Conservation (phyloP, 2,113 vertebrate species). For the Cyphomyrus discorhynchus region DNA sequence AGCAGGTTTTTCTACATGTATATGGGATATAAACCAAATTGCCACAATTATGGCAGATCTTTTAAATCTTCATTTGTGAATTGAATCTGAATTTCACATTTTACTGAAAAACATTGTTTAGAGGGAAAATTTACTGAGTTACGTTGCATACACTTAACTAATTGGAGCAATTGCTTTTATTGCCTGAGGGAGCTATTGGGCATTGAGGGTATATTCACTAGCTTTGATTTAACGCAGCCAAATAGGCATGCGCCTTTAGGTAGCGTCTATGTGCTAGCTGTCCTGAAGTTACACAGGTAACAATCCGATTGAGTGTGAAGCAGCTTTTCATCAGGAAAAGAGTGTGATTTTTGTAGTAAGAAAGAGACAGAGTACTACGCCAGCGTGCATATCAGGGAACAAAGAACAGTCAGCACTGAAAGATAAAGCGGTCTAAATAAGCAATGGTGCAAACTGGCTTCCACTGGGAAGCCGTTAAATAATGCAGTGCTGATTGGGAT, state of each 20-base stretch:
- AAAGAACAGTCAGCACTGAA: not conserved
- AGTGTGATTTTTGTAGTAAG: not conserved
- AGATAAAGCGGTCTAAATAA: constrained; percentile 17
- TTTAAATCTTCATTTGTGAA: not conserved
- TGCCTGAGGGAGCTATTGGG: not conserved
- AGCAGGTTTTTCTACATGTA: not conserved
- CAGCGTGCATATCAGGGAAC: not conserved
- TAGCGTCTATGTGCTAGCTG: not conserved
- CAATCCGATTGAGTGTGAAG: not conserved
- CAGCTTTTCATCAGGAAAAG: not conserved
- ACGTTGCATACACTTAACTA: not conserved
- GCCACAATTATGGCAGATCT: not conserved
- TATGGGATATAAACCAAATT: not conserved
- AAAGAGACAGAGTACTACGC: not conserved
- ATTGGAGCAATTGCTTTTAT: not conserved
- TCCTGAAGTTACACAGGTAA: not conserved
- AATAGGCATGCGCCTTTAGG: not conserved
- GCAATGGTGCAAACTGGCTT: constrained; percentile 9
- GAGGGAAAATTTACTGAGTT: not conserved
- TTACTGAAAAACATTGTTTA: not conserved
- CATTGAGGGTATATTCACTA: not conserved
- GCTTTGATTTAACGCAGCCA: not conserved
- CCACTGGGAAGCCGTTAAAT: not conserved
- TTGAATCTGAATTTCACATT: not conserved
- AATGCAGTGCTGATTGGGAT: not conserved